Evolutionary conservation across 1,140 invertebrate genomes (phyloP), one percentile per base, ranked within the genome.

Genomic region (Drosophila littoralis): DNA sequence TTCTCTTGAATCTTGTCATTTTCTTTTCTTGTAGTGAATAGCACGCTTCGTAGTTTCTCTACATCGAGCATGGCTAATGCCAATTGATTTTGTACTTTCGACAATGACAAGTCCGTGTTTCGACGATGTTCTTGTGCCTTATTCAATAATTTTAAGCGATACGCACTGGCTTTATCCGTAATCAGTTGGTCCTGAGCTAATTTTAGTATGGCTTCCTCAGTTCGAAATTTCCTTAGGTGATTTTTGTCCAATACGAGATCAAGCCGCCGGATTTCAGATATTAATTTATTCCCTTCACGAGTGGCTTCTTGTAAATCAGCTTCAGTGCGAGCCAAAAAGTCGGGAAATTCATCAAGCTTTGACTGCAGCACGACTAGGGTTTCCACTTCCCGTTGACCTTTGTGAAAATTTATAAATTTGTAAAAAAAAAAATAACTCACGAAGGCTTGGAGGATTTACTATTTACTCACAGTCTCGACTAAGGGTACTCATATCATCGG

Each of bases 181-280:
- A 94, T 92, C n/a, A 95, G 77, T 77, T 95, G 95, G 12, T 96
- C 95, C 79, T 96, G 95, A 0, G 96, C 92, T 55, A 94, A 93
- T 43, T 92, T 85, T 9, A 96, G 81, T 45, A 96, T 94, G n/a
- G 93, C 79, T 61, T 95, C 94, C 83, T 96, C 96, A 42, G 95
- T 76, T 40, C 92, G 85, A 9, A 92, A 77, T 81, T 96, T 96
- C 42, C 93, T 90, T 54, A 92, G 93, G 1, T 88, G 55, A n/a
- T 93, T 82, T 66, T 93, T 94, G 32, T 95, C 94, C 6, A 94
- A 79, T 46, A 94, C 93, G 59, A 57, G 67, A 33, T 85, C 75
- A 9, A 91, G 51, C 42, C 61, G 46, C 2, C 77, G 76, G 15
- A 91, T 69, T 77, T 92, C 77, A 0, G 77, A 77, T 7, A 81